Conservation (phyloP, 2,113 vertebrate genomes). For the Ranitomeya imitator region DNA sequence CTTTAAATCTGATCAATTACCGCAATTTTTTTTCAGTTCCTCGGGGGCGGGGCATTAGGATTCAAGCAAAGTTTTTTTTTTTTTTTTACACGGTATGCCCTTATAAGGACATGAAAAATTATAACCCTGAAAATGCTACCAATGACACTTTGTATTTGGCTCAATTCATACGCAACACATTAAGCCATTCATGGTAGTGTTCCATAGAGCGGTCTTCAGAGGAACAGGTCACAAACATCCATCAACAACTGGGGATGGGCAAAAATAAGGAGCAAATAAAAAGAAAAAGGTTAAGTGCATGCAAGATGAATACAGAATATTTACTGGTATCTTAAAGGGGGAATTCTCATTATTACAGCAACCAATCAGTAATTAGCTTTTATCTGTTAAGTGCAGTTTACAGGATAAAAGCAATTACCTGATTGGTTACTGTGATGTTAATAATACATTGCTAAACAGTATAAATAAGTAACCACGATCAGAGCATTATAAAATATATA, state of each 20-base stretch:
- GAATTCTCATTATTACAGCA: background rate
- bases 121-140: no score
- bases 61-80: background rate
- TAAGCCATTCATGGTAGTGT: background rate
- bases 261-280: background rate
- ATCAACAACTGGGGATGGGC: background rate
- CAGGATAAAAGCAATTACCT: background rate
- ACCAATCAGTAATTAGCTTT: slow-evolving; percentile 5
- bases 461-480: no score
- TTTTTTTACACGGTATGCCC: background rate
- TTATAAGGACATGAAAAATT: no score
- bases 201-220: background rate
- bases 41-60: background rate
- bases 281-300: background rate
- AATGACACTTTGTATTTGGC: background rate
- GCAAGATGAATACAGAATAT: background rate
- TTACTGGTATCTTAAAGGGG: background rate
- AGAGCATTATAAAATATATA: background rate
- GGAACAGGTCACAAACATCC: slow-evolving; percentile 2
- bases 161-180: background rate
- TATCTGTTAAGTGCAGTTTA: background rate
- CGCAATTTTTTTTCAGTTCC: background rate
- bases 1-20: background rate
- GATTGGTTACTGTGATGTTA: background rate
- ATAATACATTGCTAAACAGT: background rate